Base-by-base conservation (phyloP, 30 jellyfish, hydroid and myxozoan species). In the Hydra vulgaris region DNA sequence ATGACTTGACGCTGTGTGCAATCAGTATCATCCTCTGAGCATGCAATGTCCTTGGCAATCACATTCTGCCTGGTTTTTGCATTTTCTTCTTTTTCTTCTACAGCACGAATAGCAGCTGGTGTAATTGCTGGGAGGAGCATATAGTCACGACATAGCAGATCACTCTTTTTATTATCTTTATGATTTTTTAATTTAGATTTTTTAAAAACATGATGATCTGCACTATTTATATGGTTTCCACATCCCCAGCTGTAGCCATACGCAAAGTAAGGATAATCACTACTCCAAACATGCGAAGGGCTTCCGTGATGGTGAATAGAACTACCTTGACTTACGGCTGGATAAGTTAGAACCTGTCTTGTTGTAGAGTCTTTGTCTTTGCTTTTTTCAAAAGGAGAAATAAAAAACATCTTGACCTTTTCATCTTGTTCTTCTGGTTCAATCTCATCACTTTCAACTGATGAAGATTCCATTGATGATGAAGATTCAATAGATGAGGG, bases 181-280 rank as follows among this genome's bases (percentile, higher is more conserved):
- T 74, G 80, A 61, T 79, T 81, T 17, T 71, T 84, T 19, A 84
- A 52, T 22, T 80, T 76, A 12, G 97, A 89, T 70, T 85, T 86
- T 83, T 83, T 77, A 3, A 40, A 40, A 0, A 8, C 27, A 19
- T 25, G 82, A 69, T 90, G 56, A 21, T 21, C 26, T 27, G 23
- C 66, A 16, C 85, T 77, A 71, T 26, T 25, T 26, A 84, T 70
- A 68, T 91, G 98, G 77, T 91, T 92, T 19, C 98, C 98, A 79
- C 98, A 91, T 20, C 98, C 98, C 98, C 98, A 91, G 75, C 98
- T 91, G 88, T 91, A 91, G 18, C 98, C 98, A 70, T 91, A 91
- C 17, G 98, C 98, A 87, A 86, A 91, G 82, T 82, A 91, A 72
- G 98, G 98, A 76, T 91, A 91, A 66, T 91, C 98, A 19, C 68